Percentiles rank a stretch among this genome's conserved stretches.
phyloP scores from a whole-genome alignment of 2,888 invertebrate genomes.

The Nysson spinosus region DNA sequence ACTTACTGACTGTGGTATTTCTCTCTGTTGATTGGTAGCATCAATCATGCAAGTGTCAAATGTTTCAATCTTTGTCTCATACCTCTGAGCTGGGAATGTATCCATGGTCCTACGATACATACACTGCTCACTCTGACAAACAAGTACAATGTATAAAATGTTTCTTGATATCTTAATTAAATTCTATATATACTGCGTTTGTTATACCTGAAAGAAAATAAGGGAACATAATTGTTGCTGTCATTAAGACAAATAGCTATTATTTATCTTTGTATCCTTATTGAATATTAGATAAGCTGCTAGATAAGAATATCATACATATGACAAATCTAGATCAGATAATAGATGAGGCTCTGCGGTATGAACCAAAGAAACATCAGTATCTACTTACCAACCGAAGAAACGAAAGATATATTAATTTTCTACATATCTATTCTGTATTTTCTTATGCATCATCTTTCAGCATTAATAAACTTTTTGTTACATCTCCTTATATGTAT shows the following conservation, averaged over 20 bases:
- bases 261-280: conserved; percentile 55
- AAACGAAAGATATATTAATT: conserved; percentile 8
- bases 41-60: conserved; percentile 73
- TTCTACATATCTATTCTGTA: background rate
- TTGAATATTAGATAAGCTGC: conserved; percentile 63
- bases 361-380: conserved; percentile 10
- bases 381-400: conserved; percentile 37
- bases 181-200: background rate
- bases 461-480: background rate
- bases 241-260: conserved; percentile 33
- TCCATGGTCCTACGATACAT: conserved; percentile 64
- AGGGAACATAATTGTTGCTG: conserved; percentile 17
- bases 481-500: conserved; percentile 7
- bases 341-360: conserved; percentile 54
- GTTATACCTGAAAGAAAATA: conserved; percentile 24
- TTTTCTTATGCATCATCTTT: background rate
- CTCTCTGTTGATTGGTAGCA: conserved; percentile 58
- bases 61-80: conserved; percentile 66
- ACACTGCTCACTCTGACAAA: conserved; percentile 8
- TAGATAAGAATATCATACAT: conserved; percentile 56
- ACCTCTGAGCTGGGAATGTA: conserved; percentile 67
- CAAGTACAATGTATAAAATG: background rate
- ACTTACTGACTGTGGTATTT: conserved; percentile 63
- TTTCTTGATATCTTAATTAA: background rate
- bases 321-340: conserved; percentile 64